Evolutionary conservation across 1,140 invertebrate genomes (phyloP).

Genomic region (Trichoplusia ni): DNA sequence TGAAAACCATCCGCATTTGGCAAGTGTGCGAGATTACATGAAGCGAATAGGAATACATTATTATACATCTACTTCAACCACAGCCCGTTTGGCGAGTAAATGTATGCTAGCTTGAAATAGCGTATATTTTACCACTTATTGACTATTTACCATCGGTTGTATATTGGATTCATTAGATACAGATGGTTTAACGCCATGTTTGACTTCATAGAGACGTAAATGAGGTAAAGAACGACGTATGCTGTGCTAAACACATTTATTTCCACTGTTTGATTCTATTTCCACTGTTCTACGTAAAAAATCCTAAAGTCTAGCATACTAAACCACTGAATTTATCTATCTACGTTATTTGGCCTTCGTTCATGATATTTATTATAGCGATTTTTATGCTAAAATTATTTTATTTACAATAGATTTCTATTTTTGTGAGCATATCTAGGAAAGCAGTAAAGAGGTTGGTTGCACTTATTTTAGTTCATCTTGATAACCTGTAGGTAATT

Average conservation of each 20-base stretch:
- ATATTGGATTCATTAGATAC: neutral
- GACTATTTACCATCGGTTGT: slow-evolving; percentile 1
- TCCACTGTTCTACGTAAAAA: too few species aligned
- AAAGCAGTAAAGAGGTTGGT: slow-evolving; percentile 12
- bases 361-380: slow-evolving; percentile 29
- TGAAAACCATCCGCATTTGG: too few species aligned
- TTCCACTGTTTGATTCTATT: too few species aligned
- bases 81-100: too few species aligned
- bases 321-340: slow-evolving; percentile 26
- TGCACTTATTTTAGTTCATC: neutral
- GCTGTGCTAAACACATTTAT: slow-evolving; percentile 3
- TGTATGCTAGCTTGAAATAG: too few species aligned
- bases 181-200: neutral
- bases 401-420: slow-evolving; percentile 26
- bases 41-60: too few species aligned
- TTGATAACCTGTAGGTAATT: neutral
- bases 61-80: too few species aligned
- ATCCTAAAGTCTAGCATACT: slow-evolving; percentile 3
- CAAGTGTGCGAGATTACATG: too few species aligned
- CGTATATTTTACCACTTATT: too few species aligned
- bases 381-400: slow-evolving; percentile 35
- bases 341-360: slow-evolving; percentile 36
- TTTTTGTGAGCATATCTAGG: slow-evolving; percentile 26
- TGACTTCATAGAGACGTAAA: neutral
- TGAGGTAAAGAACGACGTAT: neutral